phyloP scores from a whole-genome alignment of 2,888 invertebrate species.

The Amitus sp. region DNA sequence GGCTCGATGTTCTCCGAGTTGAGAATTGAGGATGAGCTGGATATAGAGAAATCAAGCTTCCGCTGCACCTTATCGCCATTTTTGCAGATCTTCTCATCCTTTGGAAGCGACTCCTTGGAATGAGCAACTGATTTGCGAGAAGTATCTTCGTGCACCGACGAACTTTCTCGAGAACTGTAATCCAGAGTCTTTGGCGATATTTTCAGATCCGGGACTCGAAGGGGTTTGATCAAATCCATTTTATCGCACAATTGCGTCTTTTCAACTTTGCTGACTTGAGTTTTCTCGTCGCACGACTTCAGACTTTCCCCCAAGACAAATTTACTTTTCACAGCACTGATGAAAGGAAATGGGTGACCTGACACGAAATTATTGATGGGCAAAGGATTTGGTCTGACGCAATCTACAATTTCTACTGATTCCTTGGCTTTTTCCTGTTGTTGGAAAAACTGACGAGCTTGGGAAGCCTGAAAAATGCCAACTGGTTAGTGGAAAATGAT shows the following conservation, averaged over 20 bases:
- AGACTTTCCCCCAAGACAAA: conserved; percentile 55
- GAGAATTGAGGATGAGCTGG: conserved; percentile 52
- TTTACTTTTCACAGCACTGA: conserved; percentile 71
- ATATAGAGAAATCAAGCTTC: conserved; percentile 58
- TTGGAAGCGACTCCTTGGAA: conserved; percentile 42
- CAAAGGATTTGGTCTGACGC: conserved; percentile 23
- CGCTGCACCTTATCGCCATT: conserved; percentile 51
- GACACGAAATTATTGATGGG: conserved; percentile 55
- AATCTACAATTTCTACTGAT: conserved; percentile 31
- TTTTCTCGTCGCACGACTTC: conserved; percentile 38
- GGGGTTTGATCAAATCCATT: conserved; percentile 59
- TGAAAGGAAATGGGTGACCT: conserved; percentile 72
- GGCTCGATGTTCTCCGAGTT: conserved; percentile 57
- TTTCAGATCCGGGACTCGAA: conserved; percentile 62
- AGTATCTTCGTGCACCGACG: conserved; percentile 48
- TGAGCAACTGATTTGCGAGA: conserved; percentile 46
- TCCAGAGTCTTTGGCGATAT: conserved; percentile 59
- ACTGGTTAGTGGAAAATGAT: neutral
- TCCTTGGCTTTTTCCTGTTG: conserved; percentile 38
- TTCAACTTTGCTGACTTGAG: conserved; percentile 14
- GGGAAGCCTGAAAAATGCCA: conserved; percentile 37
- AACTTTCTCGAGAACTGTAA: conserved; percentile 52
- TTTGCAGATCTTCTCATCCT: conserved; percentile 49
- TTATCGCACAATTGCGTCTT: conserved; percentile 42
- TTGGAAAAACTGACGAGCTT: conserved; percentile 40